Evolutionary conservation across 2,888 invertebrate species (phyloP), one percentile per base, ranked within the genome.

Genomic region (Apocheima hispidaria): DNA sequence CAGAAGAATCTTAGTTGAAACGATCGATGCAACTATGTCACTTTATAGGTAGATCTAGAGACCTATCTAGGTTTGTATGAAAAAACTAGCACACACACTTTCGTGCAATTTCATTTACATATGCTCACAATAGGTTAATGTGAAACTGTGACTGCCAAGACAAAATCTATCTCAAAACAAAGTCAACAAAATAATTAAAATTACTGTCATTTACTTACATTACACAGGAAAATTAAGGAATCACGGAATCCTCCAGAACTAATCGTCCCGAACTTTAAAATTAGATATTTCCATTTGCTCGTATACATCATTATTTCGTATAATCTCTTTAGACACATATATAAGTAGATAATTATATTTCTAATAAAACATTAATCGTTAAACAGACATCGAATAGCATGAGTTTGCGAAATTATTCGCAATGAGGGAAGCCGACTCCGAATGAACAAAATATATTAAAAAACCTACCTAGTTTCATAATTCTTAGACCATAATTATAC

Each of bases 291-390:
- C 40, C 57, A 63, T 66, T 68, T 70, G 60, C 68, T 70, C 70
- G 70, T 70, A 70, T 70, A 70, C 70, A 63, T 66, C 35, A 63
- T 62, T 66, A 50, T 63, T 58, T 69, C 63, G 65, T 67, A 18
- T 69, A 64, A 49, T 60, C 40, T 58, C 63, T 56, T 60, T 63
- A 69, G 55, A 64, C 66, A 64, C 54, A 66, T 63, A 64, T 59
- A 36, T 36, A 56, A 59, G 26, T 48, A 52, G 28, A 52, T 57
- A 60, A 56, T 43, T 54, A 55, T 63, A 63, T 35, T 20, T 51
- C 26, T 51, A 53, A 51, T 38, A 68, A 65, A 54, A 61, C 33
- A 65, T 63, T 18, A 48, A 43, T 60, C 51, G 51, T 55, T 38
- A 68, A 68, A 68, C 68, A 59, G 61, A 63, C 64, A 66, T 60